Conservation (phyloP, 1,140 invertebrate genomes). For the Drosophila ambigua region DNA sequence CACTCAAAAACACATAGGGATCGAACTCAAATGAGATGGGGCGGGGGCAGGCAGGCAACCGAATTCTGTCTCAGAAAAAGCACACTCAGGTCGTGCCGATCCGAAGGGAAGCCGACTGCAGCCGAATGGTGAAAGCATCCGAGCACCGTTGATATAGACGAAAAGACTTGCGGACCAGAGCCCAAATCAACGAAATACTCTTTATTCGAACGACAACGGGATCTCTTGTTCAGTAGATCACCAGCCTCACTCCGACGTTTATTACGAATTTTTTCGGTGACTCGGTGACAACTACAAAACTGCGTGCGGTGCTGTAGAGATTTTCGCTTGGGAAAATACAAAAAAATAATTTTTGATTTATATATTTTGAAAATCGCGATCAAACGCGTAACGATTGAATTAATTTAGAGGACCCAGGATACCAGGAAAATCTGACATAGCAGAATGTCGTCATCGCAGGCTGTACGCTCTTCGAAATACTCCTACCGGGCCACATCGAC, state of each 20-base stretch:
- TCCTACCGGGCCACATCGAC: conserved; percentile 90
- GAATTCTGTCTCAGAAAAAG: conserved; percentile 41
- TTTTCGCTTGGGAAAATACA: conserved; percentile 59
- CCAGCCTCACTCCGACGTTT: conserved; percentile 84
- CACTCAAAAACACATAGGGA: conserved; percentile 36
- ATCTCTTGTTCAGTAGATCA: conserved; percentile 84
- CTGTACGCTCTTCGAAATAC: conserved; percentile 94
- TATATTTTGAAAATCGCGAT: conserved; percentile 37
- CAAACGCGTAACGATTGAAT: conserved; percentile 56
- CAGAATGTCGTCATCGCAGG: conserved; percentile 87
- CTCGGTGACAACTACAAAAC: conserved; percentile 83
- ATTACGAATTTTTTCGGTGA: conserved; percentile 84
- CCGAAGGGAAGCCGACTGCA: conserved; percentile 40
- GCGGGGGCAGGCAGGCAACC: background rate
- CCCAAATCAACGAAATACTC: conserved; percentile 82
- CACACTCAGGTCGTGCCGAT: conserved; percentile 34
- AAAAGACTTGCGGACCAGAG: conserved; percentile 59
- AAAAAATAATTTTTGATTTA: conserved; percentile 17
- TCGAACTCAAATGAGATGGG: conserved; percentile 1
- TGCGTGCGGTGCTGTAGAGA: conserved; percentile 80
- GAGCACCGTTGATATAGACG: conserved; percentile 73
- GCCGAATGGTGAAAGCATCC: conserved; percentile 19
- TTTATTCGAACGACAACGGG: conserved; percentile 84
- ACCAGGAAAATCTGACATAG: conserved; percentile 57
- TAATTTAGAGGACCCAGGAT: conserved; percentile 32